phyloP scores from a whole-genome alignment of 2,888 invertebrate species.

The Eupithecia exiguata region DNA sequence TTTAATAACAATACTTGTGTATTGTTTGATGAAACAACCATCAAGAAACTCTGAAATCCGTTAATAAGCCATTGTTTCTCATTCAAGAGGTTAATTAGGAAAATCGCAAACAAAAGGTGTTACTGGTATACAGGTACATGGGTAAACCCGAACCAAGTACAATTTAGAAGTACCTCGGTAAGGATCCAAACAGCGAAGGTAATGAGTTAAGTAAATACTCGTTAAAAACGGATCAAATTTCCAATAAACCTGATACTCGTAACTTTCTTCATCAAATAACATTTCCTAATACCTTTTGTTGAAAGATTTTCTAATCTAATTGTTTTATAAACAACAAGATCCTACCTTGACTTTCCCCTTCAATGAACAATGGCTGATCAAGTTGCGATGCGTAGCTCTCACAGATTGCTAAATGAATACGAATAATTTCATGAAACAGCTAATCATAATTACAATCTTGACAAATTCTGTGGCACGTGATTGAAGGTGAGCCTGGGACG shows the following conservation, averaged over 20 bases:
- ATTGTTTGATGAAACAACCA: background rate
- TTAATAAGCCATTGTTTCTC: background rate
- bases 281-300: slow-evolving; percentile 31
- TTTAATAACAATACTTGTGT: background rate
- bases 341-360: slow-evolving; percentile 32
- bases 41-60: slow-evolving; percentile 1
- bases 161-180: background rate
- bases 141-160: background rate
- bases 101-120: background rate
- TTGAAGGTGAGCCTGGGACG: background rate
- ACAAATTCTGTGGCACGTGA: background rate
- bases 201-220: background rate
- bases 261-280: slow-evolving; percentile 27
- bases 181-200: background rate
- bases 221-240: slow-evolving; percentile 4
- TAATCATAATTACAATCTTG: background rate
- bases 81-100: slow-evolving; percentile 6
- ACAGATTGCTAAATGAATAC: background rate
- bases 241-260: slow-evolving; percentile 18
- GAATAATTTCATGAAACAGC: background rate
- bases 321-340: slow-evolving; percentile 17
- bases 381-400: background rate
- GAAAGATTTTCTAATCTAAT: slow-evolving; percentile 35
- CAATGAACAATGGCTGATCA: slow-evolving; percentile 27
- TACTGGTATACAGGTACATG: too few relatives aligned